Conservation (phyloP, 2,113 vertebrate genomes). For the Globicephala melas region DNA sequence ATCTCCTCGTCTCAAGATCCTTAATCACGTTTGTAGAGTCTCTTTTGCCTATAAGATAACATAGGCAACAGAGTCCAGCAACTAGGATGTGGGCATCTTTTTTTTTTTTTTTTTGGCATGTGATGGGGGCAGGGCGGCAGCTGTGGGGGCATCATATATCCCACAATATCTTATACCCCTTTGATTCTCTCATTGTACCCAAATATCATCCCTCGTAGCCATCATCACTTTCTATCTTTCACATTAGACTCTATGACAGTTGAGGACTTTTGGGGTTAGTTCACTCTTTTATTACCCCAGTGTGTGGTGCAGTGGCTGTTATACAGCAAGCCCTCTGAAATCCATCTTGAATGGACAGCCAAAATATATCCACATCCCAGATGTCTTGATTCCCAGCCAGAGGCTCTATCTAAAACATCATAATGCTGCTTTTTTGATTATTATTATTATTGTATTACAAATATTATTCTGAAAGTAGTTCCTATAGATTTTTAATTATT, state of each 20-base stretch:
- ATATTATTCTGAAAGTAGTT: slow-evolving; percentile 13
- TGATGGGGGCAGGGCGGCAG: not conserved
- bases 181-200: not conserved
- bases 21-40: not conserved
- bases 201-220: not conserved
- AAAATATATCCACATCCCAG: not conserved
- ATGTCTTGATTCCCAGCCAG: not conserved
- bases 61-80: not conserved
- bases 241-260: not conserved
- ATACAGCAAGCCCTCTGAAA: not conserved
- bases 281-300: not conserved
- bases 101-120: not conserved
- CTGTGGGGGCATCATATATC: not conserved
- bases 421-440: not conserved
- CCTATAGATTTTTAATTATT: not conserved
- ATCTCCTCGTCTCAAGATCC: not conserved
- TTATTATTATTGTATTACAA: not conserved
- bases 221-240: not conserved
- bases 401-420: not conserved
- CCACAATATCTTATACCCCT: not conserved
- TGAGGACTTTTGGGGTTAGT: not conserved
- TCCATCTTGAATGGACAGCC: not conserved
- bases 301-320: not conserved
- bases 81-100: not conserved
- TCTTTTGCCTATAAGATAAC: not conserved